Base-by-base conservation (phyloP, 2,888 invertebrate species). In the Xestia sexstrigata region DNA sequence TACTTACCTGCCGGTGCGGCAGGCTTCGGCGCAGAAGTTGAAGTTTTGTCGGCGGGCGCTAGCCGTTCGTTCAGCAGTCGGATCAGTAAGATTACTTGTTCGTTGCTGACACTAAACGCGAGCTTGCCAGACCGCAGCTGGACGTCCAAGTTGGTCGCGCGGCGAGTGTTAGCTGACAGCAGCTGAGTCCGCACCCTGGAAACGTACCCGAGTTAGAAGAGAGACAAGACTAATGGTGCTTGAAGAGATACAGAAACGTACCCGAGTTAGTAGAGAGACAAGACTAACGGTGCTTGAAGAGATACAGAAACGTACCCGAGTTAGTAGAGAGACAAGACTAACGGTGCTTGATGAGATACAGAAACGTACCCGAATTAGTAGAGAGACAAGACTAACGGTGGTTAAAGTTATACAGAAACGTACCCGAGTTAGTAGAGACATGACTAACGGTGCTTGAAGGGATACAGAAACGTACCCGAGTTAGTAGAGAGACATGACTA, bases 31-130 rank as follows among this genome's bases (percentile, higher is more conserved):
- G 84, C 42, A 0, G 90, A 79, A 11, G 90, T 68, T 3, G 42
- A n/a, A 4, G 8, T 17, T 8, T 9, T 26, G n/a, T 15, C 1
- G 17, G 42, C 9, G 8, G 67, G 65, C 47, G 82, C 69, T 20
- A 87, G 84, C 6, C 92, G 85, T 84, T 95, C 95, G 9, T 90
- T 83, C 13, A 93, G 47, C 79, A 96, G 86, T 13, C 95, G 88
- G 67, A 95, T 78, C 13, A 96, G 88, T 66, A 96, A 81, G 1
- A 90, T 81, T 49, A 96, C 87, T 82, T 96, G 96, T 2, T 95
- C 95, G 80, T 90, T 91, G 77, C 94, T 95, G 45, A 95, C 93
- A 23, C 95, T 93, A 93, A 93, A 95, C 39, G 95, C 96, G 3
- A 96, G 89, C 76, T 91, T 91, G 0, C 87, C 75, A 0, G 95